Base-by-base conservation (phyloP, 2,888 invertebrate species). In the Alsophila aescularia region DNA sequence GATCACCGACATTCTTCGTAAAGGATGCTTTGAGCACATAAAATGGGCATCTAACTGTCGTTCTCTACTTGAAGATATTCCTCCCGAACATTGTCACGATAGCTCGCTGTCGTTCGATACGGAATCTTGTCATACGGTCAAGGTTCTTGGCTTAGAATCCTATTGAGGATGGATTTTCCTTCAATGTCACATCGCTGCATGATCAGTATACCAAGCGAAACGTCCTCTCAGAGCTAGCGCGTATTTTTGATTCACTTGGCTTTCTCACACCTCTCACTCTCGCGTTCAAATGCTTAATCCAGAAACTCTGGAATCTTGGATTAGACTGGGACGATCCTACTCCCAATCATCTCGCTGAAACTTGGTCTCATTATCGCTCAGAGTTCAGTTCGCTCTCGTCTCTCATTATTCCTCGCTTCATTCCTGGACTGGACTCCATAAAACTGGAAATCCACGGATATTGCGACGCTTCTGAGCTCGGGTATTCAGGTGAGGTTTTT, bases 241-340 rank as follows among this genome's bases (percentile, higher is more conserved):
- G 59, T 12, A 54, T 62, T 9, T 62, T 57, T 32, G 62, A 62
- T 24, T 57, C 62, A 0, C n/a, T 60, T n/a, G 59, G 64, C 10
- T 58, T 57, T 42, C 27, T 61, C 16, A 52, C 54, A 7, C 64
- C 61, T 1, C 21, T 59, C 10, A 59, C 54, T 52, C 47, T 21
- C 16, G 16, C n/a, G 4, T 16, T 18, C 8, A 64, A 64, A 34
- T 44, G 35, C 29, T 29, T 58, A 4, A 58, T 64, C 31, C 60
- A 63, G 43, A 49, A 50, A 24, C 54, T 59, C n/a, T 64, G 60
- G 64, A 47, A 58, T n/a, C 15, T 52, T 18, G 60, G 60, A 15
- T 31, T 56, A 16, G 34, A 24, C 15, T 63, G 63, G 63, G 63
- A 63, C 45, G 52, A 58, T 15, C 14, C 5, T 4, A 10, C 37